Percentiles rank a stretch among this genome's conserved stretches.
Conservation (phyloP, 2,113 vertebrate genomes). For the Arothron firmamentum region DNA sequence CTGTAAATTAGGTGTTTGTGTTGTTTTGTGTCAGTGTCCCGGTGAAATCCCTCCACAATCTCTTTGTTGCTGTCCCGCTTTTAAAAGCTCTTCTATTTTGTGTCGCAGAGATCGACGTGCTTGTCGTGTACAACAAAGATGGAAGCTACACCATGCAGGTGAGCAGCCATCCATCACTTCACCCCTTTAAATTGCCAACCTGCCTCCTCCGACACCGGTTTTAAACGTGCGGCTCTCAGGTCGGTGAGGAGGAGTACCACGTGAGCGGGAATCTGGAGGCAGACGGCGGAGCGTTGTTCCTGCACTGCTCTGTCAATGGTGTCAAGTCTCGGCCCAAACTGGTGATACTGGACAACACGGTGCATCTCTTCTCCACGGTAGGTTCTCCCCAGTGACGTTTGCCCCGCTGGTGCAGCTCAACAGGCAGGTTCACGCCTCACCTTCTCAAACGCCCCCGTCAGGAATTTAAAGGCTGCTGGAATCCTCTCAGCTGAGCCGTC, state of each 20-base stretch:
- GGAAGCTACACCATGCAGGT: slow-evolving; percentile 93
- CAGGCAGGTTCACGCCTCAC: neutral
- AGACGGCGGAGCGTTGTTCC: slow-evolving; percentile 74
- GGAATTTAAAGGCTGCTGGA: neutral
- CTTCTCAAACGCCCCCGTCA: neutral
- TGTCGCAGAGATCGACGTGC: slow-evolving; percentile 79
- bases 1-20: slow-evolving; percentile 34
- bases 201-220: no score
- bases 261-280: slow-evolving; percentile 79
- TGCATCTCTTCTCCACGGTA: slow-evolving; percentile 90
- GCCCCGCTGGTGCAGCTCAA: no score
- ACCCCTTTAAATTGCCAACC: no score
- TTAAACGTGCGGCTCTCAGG: slow-evolving; percentile 57
- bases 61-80: neutral
- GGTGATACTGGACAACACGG: slow-evolving; percentile 81
- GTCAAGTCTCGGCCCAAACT: slow-evolving; percentile 81
- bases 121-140: slow-evolving; percentile 81
- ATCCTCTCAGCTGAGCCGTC: slow-evolving; percentile 1
- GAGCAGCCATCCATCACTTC: slow-evolving; percentile 25
- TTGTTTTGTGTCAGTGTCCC: neutral
- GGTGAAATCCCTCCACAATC: neutral
- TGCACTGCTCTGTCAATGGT: slow-evolving; percentile 85
- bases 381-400: neutral
- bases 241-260: slow-evolving; percentile 75
- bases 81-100: neutral